Base-by-base conservation (phyloP, 2,797 vertebrate species). In the Mormyrus hasselquistii region DNA sequence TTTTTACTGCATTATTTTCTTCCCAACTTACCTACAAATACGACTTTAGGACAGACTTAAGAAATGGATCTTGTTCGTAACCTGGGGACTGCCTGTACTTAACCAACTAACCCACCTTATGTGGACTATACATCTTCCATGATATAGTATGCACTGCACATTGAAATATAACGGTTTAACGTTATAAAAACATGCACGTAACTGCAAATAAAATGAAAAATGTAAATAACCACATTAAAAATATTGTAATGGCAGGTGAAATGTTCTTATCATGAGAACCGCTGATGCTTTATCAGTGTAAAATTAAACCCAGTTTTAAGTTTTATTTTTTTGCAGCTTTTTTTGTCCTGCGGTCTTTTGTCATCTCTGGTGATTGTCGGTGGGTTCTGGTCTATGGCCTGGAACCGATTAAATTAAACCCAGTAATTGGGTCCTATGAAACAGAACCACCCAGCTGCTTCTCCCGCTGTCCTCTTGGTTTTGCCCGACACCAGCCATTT, bases 351-450 rank as follows among this genome's bases (percentile, higher is more conserved):
- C 19, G 53, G 86, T 22, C 52, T 57, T 87, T 38, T 87, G 41
- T 87, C 57, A 87, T 65, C n/a, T 87, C 59, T 65, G 59, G 34
- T 49, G 34, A 87, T 65, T 65, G 55, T 87, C 57, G 19, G 38
- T 22, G 87, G 59, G 52, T 87, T 87, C 87, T 49, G 87, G 38
- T 65, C 38, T 57, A 53, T 50, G 57, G 44, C 38, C 41, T 65
- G 87, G 59, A 87, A 87, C 59, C 57, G 87, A 87, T 87, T 87
- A 87, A 65, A 65, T 65, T 65, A 69, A 65, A 87, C 57, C 38
- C 87, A n/a, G 57, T 87, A 87, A 87, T 65, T 87, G 87, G 87
- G 19, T 65, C 16, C 59, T 69, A 69, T 49, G 87, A 57, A 87
- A 65, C 87, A 69, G 50, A 47, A 69, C 38, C 59, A 65, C 87